Conservation (phyloP, 2,113 vertebrate species). For the Diphyllodes magnificus region DNA sequence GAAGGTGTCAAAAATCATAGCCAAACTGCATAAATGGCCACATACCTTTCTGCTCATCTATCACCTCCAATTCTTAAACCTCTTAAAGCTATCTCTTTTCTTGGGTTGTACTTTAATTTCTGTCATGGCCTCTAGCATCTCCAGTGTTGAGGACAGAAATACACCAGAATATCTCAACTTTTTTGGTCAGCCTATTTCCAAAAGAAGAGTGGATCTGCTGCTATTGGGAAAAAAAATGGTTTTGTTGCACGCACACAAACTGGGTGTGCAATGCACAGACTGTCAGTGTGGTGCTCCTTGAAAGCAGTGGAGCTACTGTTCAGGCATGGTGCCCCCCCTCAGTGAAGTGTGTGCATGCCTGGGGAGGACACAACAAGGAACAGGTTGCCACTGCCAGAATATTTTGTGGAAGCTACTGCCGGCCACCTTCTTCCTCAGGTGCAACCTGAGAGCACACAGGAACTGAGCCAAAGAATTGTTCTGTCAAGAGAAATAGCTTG, state of each 20-base stretch:
- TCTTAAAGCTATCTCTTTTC: not conserved
- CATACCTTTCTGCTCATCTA: not conserved
- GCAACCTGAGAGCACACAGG: not conserved
- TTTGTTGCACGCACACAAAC: not conserved
- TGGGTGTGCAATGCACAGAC: not conserved
- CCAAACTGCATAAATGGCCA: not conserved
- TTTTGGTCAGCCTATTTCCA: not conserved
- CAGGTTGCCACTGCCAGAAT: not conserved
- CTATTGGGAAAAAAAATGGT: not conserved
- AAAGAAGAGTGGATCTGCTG: not conserved
- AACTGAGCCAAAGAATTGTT: not conserved
- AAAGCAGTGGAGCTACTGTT: not conserved
- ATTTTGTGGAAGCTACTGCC: not conserved
- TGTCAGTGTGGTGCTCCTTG: not conserved
- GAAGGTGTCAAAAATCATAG: not conserved
- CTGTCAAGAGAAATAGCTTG: not conserved
- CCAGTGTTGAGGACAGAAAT: not conserved
- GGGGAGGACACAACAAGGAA: not conserved
- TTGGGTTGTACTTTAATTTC: not conserved
- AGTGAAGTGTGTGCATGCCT: rapidly evolving
- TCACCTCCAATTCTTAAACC: not conserved
- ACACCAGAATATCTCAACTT: not conserved
- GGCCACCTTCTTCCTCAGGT: not conserved
- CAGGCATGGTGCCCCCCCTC: not conserved
- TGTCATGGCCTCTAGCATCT: not conserved